These are phyloP conservation scores for Therioaphis trifolii DNA, from an alignment of 2,888 invertebrate genomes.

Conservation along the genomic window DNA sequence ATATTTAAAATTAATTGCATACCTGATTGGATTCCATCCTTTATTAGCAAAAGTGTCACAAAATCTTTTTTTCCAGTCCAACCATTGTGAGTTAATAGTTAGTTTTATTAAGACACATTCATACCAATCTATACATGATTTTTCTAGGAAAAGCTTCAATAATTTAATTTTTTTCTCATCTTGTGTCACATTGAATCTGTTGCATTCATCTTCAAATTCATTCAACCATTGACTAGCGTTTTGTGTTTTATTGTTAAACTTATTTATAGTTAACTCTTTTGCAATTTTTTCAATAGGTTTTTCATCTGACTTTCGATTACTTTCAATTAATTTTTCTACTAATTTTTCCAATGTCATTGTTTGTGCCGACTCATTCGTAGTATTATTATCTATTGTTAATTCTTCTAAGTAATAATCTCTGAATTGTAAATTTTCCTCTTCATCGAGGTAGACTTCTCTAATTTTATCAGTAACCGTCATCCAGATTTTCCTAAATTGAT, in stretches of 20 bases:
- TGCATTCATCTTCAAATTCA: constrained; percentile 42
- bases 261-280: constrained; percentile 11
- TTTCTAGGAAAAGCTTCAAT: constrained; percentile 35
- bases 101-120: not conserved
- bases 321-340: constrained; percentile 11
- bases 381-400: not conserved
- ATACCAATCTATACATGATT: constrained; percentile 41
- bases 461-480: constrained; percentile 17
- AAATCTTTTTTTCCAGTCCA: constrained; percentile 36
- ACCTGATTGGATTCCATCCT: constrained; percentile 39
- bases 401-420: constrained; percentile 24
- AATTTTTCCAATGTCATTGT: constrained; percentile 5
- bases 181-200: not conserved
- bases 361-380: not conserved
- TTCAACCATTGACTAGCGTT: constrained; percentile 48
- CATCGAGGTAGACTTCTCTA: constrained; percentile 2
- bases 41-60: constrained; percentile 42
- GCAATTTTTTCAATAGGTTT: constrained; percentile 41
- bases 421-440: constrained; percentile 5
- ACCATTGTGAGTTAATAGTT: constrained; percentile 28
- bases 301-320: not conserved
- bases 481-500: constrained; percentile 35
- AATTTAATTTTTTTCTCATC: constrained; percentile 22
- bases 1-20: constrained; percentile 32
- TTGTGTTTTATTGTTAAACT: not conserved